Evolutionary conservation across 2,888 invertebrate genomes (phyloP).

Genomic region (Agriopis aurantiaria): DNA sequence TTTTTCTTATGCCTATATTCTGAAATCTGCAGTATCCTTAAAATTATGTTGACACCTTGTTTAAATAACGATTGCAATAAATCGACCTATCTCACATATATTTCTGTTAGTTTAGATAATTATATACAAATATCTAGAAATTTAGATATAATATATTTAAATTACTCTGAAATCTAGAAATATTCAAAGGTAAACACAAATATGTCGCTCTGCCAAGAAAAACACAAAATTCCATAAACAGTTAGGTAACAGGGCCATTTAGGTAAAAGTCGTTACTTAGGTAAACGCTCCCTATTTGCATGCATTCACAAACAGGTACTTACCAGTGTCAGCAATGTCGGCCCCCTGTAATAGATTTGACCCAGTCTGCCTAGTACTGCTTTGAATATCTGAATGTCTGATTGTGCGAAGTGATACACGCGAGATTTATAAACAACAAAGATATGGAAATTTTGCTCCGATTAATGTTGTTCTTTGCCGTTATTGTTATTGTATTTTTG

Average conservation of each 20-base stretch:
- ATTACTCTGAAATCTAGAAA: no score
- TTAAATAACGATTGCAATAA: no score
- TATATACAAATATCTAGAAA: no score
- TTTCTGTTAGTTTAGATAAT: no score
- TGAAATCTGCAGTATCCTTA: no score
- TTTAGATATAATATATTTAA: no score
- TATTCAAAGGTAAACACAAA: no score
- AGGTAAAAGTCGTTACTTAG: conserved; percentile 41
- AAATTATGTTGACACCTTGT: no score
- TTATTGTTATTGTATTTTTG: not conserved
- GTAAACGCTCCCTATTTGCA: conserved; percentile 56
- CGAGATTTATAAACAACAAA: not conserved
- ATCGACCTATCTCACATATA: no score
- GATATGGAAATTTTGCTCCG: not conserved
- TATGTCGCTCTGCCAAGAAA: not conserved
- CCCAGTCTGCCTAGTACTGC: conserved; percentile 29
- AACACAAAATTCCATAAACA: not conserved
- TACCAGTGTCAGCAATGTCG: conserved; percentile 33
- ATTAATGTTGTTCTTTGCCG: no score
- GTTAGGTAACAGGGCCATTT: conserved; percentile 30
- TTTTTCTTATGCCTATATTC: no score
- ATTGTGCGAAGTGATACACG: conserved; percentile 15
- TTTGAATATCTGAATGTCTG: conserved; percentile 30
- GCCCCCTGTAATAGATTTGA: conserved; percentile 43
- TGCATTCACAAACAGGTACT: conserved; percentile 50